Evolutionary conservation across 35 echinoderm and acorn worm species (phyloP).

Genomic region (Ptychodera flava): DNA sequence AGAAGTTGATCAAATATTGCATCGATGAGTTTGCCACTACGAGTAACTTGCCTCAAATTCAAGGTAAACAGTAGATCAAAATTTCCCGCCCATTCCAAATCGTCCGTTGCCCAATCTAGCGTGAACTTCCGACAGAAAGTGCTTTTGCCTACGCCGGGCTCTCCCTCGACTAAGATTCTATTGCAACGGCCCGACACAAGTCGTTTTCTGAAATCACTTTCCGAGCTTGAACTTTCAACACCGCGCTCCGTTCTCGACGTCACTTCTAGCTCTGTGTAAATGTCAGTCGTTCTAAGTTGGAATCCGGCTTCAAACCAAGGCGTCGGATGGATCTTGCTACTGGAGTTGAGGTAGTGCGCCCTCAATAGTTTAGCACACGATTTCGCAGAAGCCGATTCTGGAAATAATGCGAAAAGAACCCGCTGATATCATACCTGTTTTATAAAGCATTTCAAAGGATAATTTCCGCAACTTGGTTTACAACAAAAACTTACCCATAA

Average conservation of each 20-base stretch:
- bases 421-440: too few species aligned
- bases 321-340: background rate
- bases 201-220: background rate
- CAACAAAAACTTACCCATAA: too few species aligned
- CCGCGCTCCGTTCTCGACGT: background rate
- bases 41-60: background rate
- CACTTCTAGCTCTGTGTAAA: background rate
- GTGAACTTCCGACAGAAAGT: background rate
- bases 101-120: background rate
- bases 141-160: background rate
- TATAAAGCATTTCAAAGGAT: too few species aligned
- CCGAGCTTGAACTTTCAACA: background rate
- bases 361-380: too few species aligned
- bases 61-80: background rate
- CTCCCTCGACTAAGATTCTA: background rate
- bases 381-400: too few species aligned
- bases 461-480: too few species aligned
- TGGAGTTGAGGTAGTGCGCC: background rate
- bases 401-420: too few species aligned
- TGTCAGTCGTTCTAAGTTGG: background rate
- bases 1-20: background rate
- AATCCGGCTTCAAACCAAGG: background rate
- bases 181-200: background rate
- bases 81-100: background rate
- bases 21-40: background rate